These are phyloP conservation scores for Lagopus leucura DNA, from an alignment of 2,113 vertebrate species.

Conservation along the genomic window DNA sequence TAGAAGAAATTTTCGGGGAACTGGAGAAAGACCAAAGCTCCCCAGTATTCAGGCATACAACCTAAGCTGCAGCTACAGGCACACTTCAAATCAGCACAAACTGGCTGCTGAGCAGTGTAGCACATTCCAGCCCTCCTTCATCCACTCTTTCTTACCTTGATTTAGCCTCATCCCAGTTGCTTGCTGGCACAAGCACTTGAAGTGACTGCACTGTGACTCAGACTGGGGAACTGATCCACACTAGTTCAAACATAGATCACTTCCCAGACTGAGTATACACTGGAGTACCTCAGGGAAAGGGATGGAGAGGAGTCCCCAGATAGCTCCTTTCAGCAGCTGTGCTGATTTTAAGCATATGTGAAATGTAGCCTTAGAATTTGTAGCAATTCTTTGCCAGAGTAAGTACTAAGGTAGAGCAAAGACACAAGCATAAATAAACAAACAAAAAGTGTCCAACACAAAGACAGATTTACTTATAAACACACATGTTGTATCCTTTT, in stretches of 20 bases:
- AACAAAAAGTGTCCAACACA: neutral
- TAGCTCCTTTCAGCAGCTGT: neutral
- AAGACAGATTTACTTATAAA: neutral
- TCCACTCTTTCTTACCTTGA: neutral
- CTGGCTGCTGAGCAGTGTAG: neutral
- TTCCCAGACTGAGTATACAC: neutral
- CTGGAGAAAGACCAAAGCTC: neutral
- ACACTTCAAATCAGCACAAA: neutral
- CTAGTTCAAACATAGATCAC: neutral
- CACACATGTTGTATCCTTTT: neutral
- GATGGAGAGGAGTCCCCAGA: neutral
- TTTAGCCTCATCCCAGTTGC: neutral
- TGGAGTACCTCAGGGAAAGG: neutral
- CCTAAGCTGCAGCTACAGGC: neutral
- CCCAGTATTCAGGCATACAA: neutral
- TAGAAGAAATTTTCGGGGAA: neutral
- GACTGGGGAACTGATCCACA: neutral
- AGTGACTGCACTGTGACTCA: conserved; percentile 10
- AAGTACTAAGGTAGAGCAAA: neutral
- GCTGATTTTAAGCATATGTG: neutral
- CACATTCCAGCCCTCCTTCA: neutral
- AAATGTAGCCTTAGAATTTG: neutral
- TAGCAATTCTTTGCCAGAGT: neutral
- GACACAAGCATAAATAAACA: neutral
- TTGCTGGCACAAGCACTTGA: neutral